Conservation (phyloP, 2,888 invertebrate species). For the Ctenicera cuprea region DNA sequence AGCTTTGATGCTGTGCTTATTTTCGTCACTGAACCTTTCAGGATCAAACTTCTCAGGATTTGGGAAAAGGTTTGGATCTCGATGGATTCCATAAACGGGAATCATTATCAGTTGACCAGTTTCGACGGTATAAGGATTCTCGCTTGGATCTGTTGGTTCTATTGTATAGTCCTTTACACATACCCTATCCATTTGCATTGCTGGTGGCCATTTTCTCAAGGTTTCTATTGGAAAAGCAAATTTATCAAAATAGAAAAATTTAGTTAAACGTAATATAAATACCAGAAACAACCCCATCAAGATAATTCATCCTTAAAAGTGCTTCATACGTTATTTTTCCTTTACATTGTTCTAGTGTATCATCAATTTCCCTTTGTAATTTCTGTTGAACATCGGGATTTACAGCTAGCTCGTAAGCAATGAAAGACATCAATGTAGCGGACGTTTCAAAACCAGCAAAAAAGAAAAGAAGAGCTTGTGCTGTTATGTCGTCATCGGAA, state of each 20-base stretch:
- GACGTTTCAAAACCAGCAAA: conserved; percentile 7
- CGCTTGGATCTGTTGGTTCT: conserved; percentile 71
- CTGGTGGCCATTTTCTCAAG: conserved; percentile 76
- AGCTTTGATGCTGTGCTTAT: conserved; percentile 73
- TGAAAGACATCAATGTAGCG: background rate
- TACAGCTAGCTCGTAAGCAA: no score
- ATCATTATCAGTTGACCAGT: conserved; percentile 73
- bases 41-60: conserved; percentile 75
- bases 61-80: conserved; percentile 75
- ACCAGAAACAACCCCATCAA: conserved; percentile 1
- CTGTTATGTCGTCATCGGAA: conserved; percentile 5
- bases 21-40: conserved; percentile 76
- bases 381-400: no score
- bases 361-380: background rate
- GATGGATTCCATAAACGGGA: conserved; percentile 74
- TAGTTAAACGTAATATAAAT: background rate
- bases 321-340: background rate
- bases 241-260: background rate
- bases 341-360: background rate
- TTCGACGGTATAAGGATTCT: conserved; percentile 65
- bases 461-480: background rate
- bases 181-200: conserved; percentile 74
- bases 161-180: conserved; percentile 76
- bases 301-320: conserved; percentile 3
- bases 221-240: conserved; percentile 73